A percentile compares a stretch with the other conserved stretches of the same genome.
These are phyloP conservation scores for Tinamus guttatus DNA, from an alignment of 2,113 vertebrate species.

Conservation along the genomic window DNA sequence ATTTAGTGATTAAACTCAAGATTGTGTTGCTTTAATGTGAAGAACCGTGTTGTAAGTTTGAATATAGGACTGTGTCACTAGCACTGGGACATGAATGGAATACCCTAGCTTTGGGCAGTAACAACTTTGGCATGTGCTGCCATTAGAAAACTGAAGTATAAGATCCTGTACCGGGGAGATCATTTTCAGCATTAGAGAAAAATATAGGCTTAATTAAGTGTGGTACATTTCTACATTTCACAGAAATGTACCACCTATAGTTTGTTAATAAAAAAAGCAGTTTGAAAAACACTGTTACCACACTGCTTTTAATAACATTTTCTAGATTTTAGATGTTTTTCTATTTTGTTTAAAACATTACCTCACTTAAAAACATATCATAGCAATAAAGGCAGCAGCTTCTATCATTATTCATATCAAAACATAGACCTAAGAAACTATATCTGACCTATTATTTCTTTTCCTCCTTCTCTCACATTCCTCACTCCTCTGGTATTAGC, in stretches of 20 bases:
- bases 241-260: background rate
- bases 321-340: background rate
- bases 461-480: slow-evolving; percentile 22
- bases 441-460: background rate
- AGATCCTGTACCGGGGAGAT: background rate
- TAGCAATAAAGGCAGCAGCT: background rate
- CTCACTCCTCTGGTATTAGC: slow-evolving; percentile 66
- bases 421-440: background rate
- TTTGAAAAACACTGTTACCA: background rate
- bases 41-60: background rate
- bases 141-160: background rate
- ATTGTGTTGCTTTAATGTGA: background rate
- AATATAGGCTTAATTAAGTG: background rate
- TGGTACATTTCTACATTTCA: background rate
- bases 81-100: background rate
- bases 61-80: background rate
- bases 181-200: background rate
- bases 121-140: background rate
- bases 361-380: background rate
- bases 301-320: background rate
- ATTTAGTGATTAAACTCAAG: background rate
- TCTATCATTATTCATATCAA: slow-evolving; percentile 32
- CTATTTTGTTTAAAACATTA: background rate
- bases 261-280: background rate
- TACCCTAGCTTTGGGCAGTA: background rate